These are phyloP conservation scores for Cladopsammia gracilis DNA, from an alignment of 64 coral and sea anemone species.

Conservation along the genomic window DNA sequence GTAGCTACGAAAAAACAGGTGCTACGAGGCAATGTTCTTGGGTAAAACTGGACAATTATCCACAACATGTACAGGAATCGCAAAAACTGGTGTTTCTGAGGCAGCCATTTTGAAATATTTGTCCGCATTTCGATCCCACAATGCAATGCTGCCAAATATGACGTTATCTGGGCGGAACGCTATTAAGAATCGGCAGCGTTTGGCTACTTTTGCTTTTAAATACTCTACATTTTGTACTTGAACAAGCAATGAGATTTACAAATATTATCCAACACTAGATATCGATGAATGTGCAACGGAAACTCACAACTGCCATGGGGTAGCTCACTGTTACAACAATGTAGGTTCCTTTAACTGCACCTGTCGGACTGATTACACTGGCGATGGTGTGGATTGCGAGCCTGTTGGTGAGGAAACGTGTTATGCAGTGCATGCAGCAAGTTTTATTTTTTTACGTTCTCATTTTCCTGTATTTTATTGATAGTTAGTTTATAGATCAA, in stretches of 20 bases:
- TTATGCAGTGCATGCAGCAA: background rate
- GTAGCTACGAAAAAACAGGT: too few relatives aligned
- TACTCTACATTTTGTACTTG: background rate
- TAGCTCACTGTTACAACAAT: background rate
- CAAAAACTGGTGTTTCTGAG: too few relatives aligned
- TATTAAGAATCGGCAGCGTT: too few relatives aligned
- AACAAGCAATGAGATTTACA: background rate
- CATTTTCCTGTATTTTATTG: background rate
- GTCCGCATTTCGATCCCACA: too few relatives aligned
- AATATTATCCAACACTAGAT: background rate
- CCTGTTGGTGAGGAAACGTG: background rate
- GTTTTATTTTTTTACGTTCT: background rate
- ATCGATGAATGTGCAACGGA: background rate
- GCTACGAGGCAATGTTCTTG: too few relatives aligned
- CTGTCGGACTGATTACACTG: background rate
- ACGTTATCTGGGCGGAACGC: too few relatives aligned
- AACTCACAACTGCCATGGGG: constrained; percentile 1
- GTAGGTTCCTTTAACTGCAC: background rate
- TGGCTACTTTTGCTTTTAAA: too few relatives aligned
- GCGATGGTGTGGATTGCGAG: background rate
- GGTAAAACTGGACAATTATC: too few relatives aligned
- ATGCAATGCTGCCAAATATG: too few relatives aligned
- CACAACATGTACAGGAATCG: too few relatives aligned
- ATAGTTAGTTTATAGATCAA: too few relatives aligned
- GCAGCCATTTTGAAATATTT: too few relatives aligned